phyloP scores from a whole-genome alignment of 1,140 invertebrate genomes.

The Nasonia giraulti region DNA sequence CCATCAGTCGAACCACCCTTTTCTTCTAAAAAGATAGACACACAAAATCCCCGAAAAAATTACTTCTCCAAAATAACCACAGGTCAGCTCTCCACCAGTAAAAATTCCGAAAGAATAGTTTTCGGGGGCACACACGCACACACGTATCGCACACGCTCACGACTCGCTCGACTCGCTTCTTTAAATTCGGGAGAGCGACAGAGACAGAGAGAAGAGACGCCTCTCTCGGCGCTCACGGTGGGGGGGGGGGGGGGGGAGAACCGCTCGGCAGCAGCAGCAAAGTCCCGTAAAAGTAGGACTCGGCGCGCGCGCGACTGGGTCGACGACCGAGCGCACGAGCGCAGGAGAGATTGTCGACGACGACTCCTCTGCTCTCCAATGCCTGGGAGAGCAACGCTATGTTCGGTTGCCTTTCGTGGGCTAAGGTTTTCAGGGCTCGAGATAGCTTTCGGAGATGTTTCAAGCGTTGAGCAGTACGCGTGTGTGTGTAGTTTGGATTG shows the following conservation, averaged over 20 bases:
- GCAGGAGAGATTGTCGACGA: constrained; percentile 25
- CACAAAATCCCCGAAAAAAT: neutral
- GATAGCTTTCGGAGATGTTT: neutral
- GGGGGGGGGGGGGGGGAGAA: constrained; percentile 9
- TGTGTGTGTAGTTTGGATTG: neutral
- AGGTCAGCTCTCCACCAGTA: neutral
- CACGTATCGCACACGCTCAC: neutral
- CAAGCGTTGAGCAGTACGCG: neutral
- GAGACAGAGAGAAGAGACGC: constrained; percentile 1
- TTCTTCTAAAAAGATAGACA: neutral
- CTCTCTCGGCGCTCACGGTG: neutral
- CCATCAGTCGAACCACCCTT: too few relatives aligned
- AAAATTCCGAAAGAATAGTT: constrained; percentile 42
- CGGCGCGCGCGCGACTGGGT: constrained; percentile 57
- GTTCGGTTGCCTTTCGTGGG: neutral
- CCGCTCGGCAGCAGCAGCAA: constrained; percentile 47
- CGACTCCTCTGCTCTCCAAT: neutral
- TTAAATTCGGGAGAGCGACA: neutral
- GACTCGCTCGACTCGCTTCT: neutral
- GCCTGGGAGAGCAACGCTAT: neutral
- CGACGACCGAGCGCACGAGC: constrained; percentile 53
- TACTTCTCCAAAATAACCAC: neutral
- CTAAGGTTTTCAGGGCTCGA: neutral
- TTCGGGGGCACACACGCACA: constrained; percentile 17
- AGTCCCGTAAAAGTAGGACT: constrained; percentile 61